Evolutionary conservation across 2,113 vertebrate genomes (phyloP), one percentile per base, ranked within the genome.

Genomic region (Syngnathus floridae): DNA sequence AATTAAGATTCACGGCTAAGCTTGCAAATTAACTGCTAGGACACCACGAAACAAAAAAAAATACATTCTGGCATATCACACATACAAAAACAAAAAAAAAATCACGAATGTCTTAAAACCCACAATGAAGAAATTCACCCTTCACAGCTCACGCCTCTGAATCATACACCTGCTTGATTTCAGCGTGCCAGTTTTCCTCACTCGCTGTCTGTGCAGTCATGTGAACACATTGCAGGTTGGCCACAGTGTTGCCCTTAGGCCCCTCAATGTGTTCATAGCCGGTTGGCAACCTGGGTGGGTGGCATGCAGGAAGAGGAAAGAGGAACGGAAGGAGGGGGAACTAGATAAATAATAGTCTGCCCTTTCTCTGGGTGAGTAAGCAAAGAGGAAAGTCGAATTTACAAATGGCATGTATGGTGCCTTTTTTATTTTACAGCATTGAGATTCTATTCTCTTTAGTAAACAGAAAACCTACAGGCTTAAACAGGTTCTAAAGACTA

Each of bases 161-260:
- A 86, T 89, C 88, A 87, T 89, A 89, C 90, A 92, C 90, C 90
- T 92, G 90, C 90, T 88, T 88, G 85, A 85, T 83, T 88, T 82
- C 83, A 73, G 85, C 61, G 82, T 91, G 90, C 88, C 90, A 91
- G 90, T 85, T 83, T 85, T 82, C 83, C 75, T 80, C 83, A 49
- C 86, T 80, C 85, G 67, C 86, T 80, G 87, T 79, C 85, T 90
- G 90, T 82, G 89, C 90, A 89, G 84, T 87, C 88, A 90, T 90
- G 88, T 90, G 89, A 84, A 86, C 80, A 87, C 81, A 75, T 86
- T 74, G 73, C 90, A 91, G 89, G 88, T 90, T 92, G 91, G 88
- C 88, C 90, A 85, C 84, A 75, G 80, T 66, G 60, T 82, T 89
- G 87, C 89, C 90, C 89, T 84, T 87, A 72, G 90, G 91, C 91